Conservation (phyloP, 1,140 invertebrate species). For the Calliopsis andreniformis region DNA sequence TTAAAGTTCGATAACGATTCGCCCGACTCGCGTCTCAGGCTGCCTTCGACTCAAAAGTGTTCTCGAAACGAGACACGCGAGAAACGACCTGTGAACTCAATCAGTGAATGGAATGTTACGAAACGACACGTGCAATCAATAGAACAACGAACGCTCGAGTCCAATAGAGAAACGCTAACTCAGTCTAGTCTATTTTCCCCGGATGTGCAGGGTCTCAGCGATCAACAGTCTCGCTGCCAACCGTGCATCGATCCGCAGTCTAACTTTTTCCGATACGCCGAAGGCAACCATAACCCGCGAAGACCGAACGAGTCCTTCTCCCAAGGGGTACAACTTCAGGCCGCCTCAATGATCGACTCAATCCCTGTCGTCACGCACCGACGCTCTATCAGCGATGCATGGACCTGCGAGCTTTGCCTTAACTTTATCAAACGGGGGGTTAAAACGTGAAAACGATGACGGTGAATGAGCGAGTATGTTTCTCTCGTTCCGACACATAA, state of each 20-base stretch:
- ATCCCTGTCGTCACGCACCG: slow-evolving; percentile 2
- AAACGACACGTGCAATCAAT: slow-evolving; percentile 19
- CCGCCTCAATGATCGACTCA: neutral
- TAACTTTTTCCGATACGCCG: slow-evolving; percentile 55
- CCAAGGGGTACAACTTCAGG: neutral
- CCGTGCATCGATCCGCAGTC: slow-evolving; percentile 22
- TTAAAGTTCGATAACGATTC: slow-evolving; percentile 4
- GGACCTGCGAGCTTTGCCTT: slow-evolving; percentile 49
- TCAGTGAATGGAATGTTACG: slow-evolving; percentile 45
- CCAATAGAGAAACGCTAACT: neutral
- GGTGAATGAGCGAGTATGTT: slow-evolving; percentile 51
- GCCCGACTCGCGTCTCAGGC: slow-evolving; percentile 10
- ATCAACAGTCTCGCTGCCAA: slow-evolving; percentile 46
- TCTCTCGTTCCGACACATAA: slow-evolving; percentile 55
- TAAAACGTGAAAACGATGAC: slow-evolving; percentile 48
- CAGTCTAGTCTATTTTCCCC: neutral
- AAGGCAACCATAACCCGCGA: slow-evolving; percentile 41
- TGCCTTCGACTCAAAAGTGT: slow-evolving; percentile 28
- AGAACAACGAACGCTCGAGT: neutral
- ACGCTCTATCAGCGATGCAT: neutral
- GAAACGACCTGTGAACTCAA: slow-evolving; percentile 22
- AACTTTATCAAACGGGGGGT: slow-evolving; percentile 27
- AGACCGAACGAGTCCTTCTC: slow-evolving; percentile 13
- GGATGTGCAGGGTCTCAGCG: slow-evolving; percentile 53
- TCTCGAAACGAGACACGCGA: slow-evolving; percentile 18